Conservation (phyloP, 1,140 invertebrate genomes). For the Psix sp. region DNA sequence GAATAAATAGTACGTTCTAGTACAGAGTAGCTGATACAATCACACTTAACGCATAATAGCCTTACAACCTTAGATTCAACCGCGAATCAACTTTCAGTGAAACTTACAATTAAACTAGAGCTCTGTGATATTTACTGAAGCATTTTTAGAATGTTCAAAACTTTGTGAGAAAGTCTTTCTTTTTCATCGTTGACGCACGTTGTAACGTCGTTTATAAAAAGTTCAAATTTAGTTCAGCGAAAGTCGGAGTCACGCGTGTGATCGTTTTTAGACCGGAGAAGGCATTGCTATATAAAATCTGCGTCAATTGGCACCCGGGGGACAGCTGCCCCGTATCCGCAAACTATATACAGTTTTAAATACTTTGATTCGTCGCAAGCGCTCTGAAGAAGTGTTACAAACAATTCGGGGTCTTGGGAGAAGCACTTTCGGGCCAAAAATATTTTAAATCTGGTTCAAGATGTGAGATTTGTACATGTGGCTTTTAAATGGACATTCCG, state of each 20-base stretch:
- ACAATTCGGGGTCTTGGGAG: slow-evolving; percentile 9
- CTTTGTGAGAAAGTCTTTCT: no score
- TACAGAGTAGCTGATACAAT: no score
- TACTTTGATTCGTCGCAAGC: background rate
- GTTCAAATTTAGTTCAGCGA: no score
- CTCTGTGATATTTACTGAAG: no score
- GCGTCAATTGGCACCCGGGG: slow-evolving; percentile 33
- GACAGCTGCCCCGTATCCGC: slow-evolving; percentile 7
- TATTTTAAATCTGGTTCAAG: background rate
- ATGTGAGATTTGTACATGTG: background rate
- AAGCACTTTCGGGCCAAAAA: no score
- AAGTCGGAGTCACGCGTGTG: slow-evolving; percentile 1
- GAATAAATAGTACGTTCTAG: no score
- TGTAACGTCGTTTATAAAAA: background rate
- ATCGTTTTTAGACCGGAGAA: slow-evolving; percentile 5
- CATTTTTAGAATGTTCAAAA: no score
- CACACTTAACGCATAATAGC: no score
- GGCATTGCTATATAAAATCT: slow-evolving; percentile 23
- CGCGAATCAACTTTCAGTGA: background rate
- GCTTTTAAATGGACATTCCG: no score
- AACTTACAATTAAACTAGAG: no score
- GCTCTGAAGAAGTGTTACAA: slow-evolving; percentile 5
- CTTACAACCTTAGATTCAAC: no score
- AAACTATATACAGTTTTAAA: slow-evolving; percentile 16
- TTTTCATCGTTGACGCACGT: slow-evolving; percentile 12